phyloP scores from a whole-genome alignment of 2,888 invertebrate species.

The Caenorhabditis sp. region DNA sequence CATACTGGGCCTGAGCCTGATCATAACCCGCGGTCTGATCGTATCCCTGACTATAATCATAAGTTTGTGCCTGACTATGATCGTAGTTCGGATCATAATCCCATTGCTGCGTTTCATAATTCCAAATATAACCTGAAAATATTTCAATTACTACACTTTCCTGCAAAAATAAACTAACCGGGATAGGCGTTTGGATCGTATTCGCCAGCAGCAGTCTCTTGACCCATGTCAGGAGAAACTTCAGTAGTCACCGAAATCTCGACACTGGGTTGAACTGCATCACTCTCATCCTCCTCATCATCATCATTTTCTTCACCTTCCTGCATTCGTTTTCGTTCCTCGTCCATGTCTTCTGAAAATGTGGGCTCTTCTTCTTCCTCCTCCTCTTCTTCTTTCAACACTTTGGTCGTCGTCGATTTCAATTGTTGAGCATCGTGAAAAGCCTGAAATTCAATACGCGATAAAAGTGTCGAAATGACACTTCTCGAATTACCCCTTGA shows the following conservation, averaged over 20 bases:
- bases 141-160: too few species aligned
- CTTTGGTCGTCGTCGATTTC: neutral
- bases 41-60: slow-evolving; percentile 42
- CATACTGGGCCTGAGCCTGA: slow-evolving; percentile 8
- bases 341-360: slow-evolving; percentile 59
- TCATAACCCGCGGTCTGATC: slow-evolving; percentile 14
- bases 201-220: slow-evolving; percentile 14
- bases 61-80: slow-evolving; percentile 11
- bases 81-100: slow-evolving; percentile 51
- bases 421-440: slow-evolving; percentile 25
- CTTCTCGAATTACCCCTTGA: slow-evolving; percentile 24
- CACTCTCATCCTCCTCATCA: neutral
- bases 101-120: slow-evolving; percentile 55
- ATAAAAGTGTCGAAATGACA: neutral
- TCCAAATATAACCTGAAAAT: slow-evolving; percentile 53
- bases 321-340: slow-evolving; percentile 43
- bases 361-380: slow-evolving; percentile 44
- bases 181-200: slow-evolving; percentile 51
- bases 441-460: slow-evolving; percentile 12
- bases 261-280: slow-evolving; percentile 4
- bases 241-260: neutral
- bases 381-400: neutral
- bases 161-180: slow-evolving; percentile 16
- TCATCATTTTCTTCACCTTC: slow-evolving; percentile 5
- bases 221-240: neutral